Base-by-base conservation (phyloP, 2,888 invertebrate species). In the Melipona beecheii region DNA sequence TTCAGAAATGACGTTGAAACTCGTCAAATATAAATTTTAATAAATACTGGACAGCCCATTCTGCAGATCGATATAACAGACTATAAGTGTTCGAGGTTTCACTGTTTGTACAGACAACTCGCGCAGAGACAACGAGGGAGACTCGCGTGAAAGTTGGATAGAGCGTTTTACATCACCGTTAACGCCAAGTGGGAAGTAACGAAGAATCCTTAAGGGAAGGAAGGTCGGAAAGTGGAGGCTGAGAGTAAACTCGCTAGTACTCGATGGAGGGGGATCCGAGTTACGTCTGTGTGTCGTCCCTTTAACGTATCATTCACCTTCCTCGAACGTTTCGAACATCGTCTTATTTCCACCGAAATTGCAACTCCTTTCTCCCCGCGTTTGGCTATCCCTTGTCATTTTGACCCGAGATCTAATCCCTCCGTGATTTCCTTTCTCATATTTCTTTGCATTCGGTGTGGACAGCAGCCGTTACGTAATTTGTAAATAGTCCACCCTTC, bases 161-260 rank as follows among this genome's bases (percentile, higher is more conserved):
- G 81, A 90, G 83, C 84, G 86, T 86, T 89, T 86, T 83, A 78
- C 81, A 88, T 91, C 90, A 87, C 86, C 65, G 72, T 72, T 90
- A 90, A 90, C 87, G 91, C 87, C 85, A 86, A 87, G 83, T 83
- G 87, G 86, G 83, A 75, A 75, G 66, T 84, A 87, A 88, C 79
- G 77, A 91, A 89, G 87, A 85, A 89, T 86, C 62, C 79, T 74
- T 76, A 74, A 83, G 83, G 74, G 69, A 68, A 66, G 58, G 70
- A 76, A 78, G 62, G 69, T 50, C 70, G 66, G 70, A 68, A 60
- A 80, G 58, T 65, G 31, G 31, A 60, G 73, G 70, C 78, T 81
- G 78, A 69, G 75, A 69, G 75, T 75, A 78, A 76, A 79, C 71
- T 71, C 64, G 62, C 75, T 36, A 81, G 84, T 78, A 73, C 87